Evolutionary conservation across 1,140 invertebrate species (phyloP).

Genomic region (Penaeus japonicus): DNA sequence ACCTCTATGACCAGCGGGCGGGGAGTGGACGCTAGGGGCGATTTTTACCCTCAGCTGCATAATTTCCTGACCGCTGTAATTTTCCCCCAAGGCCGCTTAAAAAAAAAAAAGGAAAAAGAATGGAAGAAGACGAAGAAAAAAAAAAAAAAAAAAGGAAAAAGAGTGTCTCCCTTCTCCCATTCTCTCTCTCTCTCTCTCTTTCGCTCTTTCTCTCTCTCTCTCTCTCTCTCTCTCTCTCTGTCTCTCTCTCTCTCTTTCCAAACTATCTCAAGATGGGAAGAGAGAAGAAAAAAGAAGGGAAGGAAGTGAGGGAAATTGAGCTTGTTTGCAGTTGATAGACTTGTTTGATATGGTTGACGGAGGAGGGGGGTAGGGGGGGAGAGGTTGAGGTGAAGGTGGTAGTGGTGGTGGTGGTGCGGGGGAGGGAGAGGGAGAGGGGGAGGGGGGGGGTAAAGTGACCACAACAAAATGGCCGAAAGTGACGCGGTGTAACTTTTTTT

Average conservation of each 20-base stretch:
- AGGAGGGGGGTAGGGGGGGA: background rate
- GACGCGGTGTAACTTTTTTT: background rate
- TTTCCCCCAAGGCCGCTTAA: conserved; percentile 34
- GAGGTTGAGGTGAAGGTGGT: no score
- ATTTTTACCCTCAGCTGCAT: conserved; percentile 47
- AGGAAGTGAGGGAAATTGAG: no score
- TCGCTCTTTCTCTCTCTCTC: no score
- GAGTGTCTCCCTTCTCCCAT: background rate
- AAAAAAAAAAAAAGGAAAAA: no score
- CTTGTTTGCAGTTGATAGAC: no score
- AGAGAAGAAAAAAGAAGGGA: no score
- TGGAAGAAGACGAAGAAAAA: no score
- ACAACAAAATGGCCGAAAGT: background rate
- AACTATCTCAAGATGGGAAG: no score
- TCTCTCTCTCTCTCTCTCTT: background rate
- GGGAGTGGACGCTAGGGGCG: conserved; percentile 21
- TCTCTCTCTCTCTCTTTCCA: no score
- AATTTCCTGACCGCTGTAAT: conserved; percentile 51
- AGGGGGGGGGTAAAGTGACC: background rate
- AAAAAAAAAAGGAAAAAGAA: no score
- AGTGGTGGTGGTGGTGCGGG: background rate
- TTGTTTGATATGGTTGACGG: background rate
- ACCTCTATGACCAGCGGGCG: background rate
- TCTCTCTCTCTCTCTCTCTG: no score
- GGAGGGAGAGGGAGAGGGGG: background rate